A percentile compares a stretch with the other conserved stretches of the same genome.
phyloP scores from a whole-genome alignment of 2,888 invertebrate species.

The Xestoiulus laeticollis region DNA sequence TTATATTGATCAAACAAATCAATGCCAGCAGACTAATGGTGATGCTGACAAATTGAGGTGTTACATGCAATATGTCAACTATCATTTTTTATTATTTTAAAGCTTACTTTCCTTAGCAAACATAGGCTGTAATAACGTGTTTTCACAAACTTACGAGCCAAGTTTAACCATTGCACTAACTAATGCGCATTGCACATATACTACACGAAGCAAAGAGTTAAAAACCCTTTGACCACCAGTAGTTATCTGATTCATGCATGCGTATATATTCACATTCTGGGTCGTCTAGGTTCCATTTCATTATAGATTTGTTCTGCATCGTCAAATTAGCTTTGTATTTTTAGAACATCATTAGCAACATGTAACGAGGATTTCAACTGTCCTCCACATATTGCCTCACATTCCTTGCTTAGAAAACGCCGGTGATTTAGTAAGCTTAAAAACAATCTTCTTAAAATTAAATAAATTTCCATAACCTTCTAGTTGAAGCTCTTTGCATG shows the following conservation, averaged over 20 bases:
- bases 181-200: neutral
- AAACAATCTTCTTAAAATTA: slow-evolving; percentile 7
- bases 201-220: neutral
- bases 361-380: neutral
- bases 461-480: slow-evolving; percentile 27
- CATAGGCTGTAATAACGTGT: too few relatives aligned
- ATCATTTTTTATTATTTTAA: too few relatives aligned
- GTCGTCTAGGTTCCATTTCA: neutral
- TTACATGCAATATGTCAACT: neutral
- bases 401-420: too few relatives aligned
- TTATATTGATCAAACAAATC: neutral
- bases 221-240: neutral
- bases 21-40: neutral
- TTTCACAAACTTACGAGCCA: neutral
- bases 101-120: too few relatives aligned
- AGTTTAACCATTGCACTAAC: neutral
- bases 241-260: neutral
- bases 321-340: neutral
- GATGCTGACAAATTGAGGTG: neutral
- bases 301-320: neutral
- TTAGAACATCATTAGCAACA: neutral
- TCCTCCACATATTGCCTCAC: neutral
- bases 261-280: too few relatives aligned
- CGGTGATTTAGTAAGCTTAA: neutral
- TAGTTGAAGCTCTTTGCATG: neutral